phyloP scores from a whole-genome alignment of 1,140 invertebrate genomes.

The Mylabris phalerata region DNA sequence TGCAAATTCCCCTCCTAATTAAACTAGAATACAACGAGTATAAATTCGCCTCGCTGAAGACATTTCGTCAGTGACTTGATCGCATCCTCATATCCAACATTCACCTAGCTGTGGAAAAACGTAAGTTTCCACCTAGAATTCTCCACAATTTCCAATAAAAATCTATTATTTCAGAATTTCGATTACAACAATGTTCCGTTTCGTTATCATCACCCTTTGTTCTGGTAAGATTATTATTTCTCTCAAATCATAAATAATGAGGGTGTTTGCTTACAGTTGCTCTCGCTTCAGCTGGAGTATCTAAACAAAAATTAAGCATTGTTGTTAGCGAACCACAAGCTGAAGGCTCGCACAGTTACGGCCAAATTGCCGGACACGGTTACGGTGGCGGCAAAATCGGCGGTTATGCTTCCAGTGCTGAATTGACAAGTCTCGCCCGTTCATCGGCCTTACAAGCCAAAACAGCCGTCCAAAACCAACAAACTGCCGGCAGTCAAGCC shows the following conservation, averaged over 20 bases:
- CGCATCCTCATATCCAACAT: too few relatives aligned
- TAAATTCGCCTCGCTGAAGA: too few relatives aligned
- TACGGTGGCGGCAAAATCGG: neutral
- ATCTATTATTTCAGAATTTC: neutral
- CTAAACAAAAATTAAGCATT: conserved; percentile 7
- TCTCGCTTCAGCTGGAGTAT: conserved; percentile 4
- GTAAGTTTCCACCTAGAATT: too few relatives aligned
- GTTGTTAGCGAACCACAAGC: conserved; percentile 11
- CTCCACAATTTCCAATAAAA: too few relatives aligned
- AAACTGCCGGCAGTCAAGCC: conserved; percentile 30
- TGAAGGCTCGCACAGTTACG: conserved; percentile 2
- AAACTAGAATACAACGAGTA: too few relatives aligned
- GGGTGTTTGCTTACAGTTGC: neutral
- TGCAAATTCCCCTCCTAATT: too few relatives aligned
- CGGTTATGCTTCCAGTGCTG: conserved; percentile 21
- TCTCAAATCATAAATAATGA: neutral
- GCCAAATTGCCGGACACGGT: neutral
- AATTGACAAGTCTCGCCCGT: conserved; percentile 28
- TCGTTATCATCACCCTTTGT: conserved; percentile 8
- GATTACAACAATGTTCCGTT: conserved; percentile 10
- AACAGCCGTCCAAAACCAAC: conserved; percentile 27
- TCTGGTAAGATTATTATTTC: conserved; percentile 6
- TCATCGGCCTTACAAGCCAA: conserved; percentile 30
- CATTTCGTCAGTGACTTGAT: too few relatives aligned
- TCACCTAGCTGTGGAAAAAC: too few relatives aligned